These are phyloP conservation scores for Coranthus polyacanthus DNA, from an alignment of 2,797 vertebrate genomes.

Conservation along the genomic window DNA sequence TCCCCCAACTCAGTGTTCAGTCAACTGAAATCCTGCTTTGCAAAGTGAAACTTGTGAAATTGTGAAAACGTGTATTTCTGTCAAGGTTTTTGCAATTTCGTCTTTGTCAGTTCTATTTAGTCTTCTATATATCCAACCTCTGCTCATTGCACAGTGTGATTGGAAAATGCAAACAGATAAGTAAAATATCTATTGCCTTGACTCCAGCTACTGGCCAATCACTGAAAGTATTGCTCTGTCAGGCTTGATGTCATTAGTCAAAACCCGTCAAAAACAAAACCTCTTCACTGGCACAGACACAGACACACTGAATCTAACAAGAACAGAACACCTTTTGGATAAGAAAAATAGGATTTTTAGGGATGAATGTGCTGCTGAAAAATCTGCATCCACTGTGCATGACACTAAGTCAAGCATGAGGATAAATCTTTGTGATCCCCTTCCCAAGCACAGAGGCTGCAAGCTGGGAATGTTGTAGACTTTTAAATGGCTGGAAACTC, in stretches of 20 bases:
- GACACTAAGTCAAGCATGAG: slow-evolving; percentile 40
- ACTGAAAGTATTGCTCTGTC: not conserved
- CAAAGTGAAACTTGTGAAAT: not conserved
- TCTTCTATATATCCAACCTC: not conserved
- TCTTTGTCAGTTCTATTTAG: not conserved
- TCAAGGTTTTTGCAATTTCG: slow-evolving; percentile 1
- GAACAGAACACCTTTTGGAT: slow-evolving; percentile 9
- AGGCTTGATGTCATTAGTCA: not conserved
- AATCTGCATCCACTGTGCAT: slow-evolving; percentile 9
- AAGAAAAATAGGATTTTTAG: slow-evolving; percentile 7
- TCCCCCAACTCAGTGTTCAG: not conserved
- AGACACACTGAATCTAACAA: not conserved
- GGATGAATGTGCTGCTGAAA: slow-evolving; percentile 22
- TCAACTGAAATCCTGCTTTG: not conserved
- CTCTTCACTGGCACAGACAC: not conserved
- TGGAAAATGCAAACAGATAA: not conserved
- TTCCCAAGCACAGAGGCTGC: slow-evolving; percentile 3
- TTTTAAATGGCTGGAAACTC: slow-evolving; percentile 13
- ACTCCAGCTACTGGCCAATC: slow-evolving; percentile 16
- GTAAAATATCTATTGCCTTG: slow-evolving; percentile 43
- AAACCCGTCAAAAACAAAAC: not conserved
- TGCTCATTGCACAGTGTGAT: slow-evolving; percentile 10
- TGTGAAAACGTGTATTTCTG: not conserved
- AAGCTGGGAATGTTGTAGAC: slow-evolving; percentile 4
- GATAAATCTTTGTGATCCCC: slow-evolving; percentile 40